phyloP scores from a whole-genome alignment of 2,113 vertebrate genomes.

The Nerophis lumbriciformis region DNA sequence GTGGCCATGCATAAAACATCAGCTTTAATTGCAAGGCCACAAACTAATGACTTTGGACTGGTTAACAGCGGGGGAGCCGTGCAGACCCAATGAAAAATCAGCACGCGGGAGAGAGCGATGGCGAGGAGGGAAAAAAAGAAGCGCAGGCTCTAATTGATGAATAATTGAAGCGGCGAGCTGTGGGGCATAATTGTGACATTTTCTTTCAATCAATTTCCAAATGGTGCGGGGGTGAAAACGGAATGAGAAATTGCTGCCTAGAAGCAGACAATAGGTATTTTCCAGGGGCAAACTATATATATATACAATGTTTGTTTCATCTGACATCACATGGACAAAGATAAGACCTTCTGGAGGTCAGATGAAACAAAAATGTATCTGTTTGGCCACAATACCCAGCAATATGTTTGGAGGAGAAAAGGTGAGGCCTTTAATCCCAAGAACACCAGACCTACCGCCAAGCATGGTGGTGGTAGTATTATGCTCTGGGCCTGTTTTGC shows the following conservation, averaged over 20 bases:
- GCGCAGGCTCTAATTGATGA: slow-evolving; percentile 75
- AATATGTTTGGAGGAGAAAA: no score
- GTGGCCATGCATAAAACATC: slow-evolving; percentile 77
- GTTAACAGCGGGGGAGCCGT: slow-evolving; percentile 81
- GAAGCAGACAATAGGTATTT: background rate
- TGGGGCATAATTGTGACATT: slow-evolving; percentile 80
- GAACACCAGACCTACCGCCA: no score
- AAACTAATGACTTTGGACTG: slow-evolving; percentile 83
- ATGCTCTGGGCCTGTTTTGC: no score
- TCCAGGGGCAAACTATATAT: no score
- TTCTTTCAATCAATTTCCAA: slow-evolving; percentile 80
- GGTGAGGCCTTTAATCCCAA: no score
- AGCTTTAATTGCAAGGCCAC: slow-evolving; percentile 82
- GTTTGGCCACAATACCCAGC: no score
- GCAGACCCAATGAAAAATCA: slow-evolving; percentile 80
- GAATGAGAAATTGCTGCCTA: background rate
- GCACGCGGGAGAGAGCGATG: slow-evolving; percentile 49
- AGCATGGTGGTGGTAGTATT: no score
- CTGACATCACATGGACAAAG: no score
- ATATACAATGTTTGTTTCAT: no score
- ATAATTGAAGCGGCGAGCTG: slow-evolving; percentile 77
- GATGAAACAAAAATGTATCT: no score
- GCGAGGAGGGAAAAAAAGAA: slow-evolving; percentile 53
- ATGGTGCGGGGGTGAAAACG: slow-evolving; percentile 52
- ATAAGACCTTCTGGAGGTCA: no score